Conservation (phyloP, 2,888 invertebrate species). For the Epistrophe eligans region DNA sequence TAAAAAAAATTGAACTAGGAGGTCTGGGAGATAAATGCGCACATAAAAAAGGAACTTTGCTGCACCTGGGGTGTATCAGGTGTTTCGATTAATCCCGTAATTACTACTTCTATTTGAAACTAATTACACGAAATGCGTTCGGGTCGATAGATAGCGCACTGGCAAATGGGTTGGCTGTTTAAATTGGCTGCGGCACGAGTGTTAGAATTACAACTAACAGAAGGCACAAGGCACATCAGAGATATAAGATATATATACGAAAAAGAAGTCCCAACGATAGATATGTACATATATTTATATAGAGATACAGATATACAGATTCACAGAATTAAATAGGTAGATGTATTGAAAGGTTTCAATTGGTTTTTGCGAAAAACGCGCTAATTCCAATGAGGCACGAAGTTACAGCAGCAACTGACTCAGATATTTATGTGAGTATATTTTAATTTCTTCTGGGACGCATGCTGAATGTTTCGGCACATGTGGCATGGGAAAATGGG, state of each 20-base stretch:
- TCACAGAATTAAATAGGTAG: constrained; percentile 12
- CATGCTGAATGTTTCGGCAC: constrained; percentile 41
- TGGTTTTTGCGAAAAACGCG: constrained; percentile 49
- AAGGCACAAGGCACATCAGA: constrained; percentile 26
- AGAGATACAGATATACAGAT: not conserved
- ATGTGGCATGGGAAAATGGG: constrained; percentile 40
- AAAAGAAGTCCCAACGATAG: constrained; percentile 35
- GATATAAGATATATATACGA: constrained; percentile 11
- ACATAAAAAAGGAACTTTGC: constrained; percentile 62
- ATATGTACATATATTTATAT: too few species aligned
- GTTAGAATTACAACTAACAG: constrained; percentile 40
- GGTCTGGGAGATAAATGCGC: constrained; percentile 60
- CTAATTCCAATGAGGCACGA: constrained; percentile 68
- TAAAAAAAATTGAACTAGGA: not conserved
- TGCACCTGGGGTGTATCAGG: constrained; percentile 73
- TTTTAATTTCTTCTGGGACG: constrained; percentile 58
- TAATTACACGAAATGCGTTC: constrained; percentile 75
- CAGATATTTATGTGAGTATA: constrained; percentile 58
- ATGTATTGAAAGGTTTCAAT: constrained; percentile 72
- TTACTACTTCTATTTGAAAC: constrained; percentile 74
- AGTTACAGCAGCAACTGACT: constrained; percentile 54
- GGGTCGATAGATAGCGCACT: constrained; percentile 50
- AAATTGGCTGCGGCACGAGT: constrained; percentile 46
- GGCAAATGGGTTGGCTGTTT: constrained; percentile 18
- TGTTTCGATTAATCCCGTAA: constrained; percentile 76